Evolutionary conservation across 2,797 vertebrate species (phyloP).

Genomic region (Lithobates sylvaticus): DNA sequence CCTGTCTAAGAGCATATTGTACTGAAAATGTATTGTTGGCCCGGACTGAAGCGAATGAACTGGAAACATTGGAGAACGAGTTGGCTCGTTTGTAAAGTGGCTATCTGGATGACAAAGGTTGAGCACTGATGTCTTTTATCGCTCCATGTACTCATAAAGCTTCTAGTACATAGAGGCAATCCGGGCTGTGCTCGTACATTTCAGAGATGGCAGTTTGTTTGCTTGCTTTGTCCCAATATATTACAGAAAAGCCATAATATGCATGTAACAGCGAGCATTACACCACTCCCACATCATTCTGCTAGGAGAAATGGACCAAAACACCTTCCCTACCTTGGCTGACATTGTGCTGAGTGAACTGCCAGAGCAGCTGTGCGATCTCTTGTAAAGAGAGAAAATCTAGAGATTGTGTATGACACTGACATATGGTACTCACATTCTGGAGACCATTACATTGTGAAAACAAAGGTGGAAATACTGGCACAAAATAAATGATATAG

Average conservation of each 20-base stretch:
- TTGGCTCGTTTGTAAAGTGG: slow-evolving; percentile 40
- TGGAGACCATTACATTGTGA: slow-evolving; percentile 5
- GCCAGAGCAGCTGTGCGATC: slow-evolving; percentile 48
- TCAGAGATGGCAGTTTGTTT: slow-evolving; percentile 31
- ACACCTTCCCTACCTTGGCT: slow-evolving; percentile 53
- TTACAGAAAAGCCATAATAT: slow-evolving; percentile 36
- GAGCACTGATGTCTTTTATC: slow-evolving; percentile 45
- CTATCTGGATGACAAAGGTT: slow-evolving; percentile 56
- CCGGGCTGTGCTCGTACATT: slow-evolving; percentile 23
- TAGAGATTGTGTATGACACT: slow-evolving; percentile 31
- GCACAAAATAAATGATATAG: slow-evolving; percentile 3
- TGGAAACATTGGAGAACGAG: slow-evolving; percentile 13
- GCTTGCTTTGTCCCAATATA: slow-evolving; percentile 41
- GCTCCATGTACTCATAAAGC: slow-evolving; percentile 54
- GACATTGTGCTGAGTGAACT: slow-evolving; percentile 42
- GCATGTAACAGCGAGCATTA: slow-evolving; percentile 43
- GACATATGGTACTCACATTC: slow-evolving; percentile 42
- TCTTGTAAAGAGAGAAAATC: slow-evolving; percentile 33
- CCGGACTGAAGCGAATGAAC: neutral
- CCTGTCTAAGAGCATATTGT: slow-evolving; percentile 8
- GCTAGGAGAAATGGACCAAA: slow-evolving; percentile 51
- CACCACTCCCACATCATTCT: slow-evolving; percentile 54
- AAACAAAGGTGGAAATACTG: neutral
- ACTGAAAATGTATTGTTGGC: slow-evolving; percentile 24
- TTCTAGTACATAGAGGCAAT: slow-evolving; percentile 51